Evolutionary conservation across 2,888 invertebrate genomes (phyloP), one percentile per base, ranked within the genome.

Genomic region (Mimachlamys varia): DNA sequence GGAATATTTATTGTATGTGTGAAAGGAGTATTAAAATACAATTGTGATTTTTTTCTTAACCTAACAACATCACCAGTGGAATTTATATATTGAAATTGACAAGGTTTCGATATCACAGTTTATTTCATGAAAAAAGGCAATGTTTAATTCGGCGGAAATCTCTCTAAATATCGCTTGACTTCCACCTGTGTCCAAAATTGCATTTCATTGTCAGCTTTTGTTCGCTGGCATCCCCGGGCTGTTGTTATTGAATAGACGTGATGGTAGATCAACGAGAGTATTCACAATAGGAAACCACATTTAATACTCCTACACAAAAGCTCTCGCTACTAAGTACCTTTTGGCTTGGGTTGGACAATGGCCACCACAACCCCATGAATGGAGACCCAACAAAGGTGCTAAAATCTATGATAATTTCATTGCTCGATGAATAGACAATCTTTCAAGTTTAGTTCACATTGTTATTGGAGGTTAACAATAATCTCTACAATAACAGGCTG

Each of bases 361-460:
- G 76, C 1, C 76, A 27, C 76, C 76, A 76, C 15, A 76, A 76
- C 76, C 27, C 76, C 33, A 22, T 90, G 58, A 88, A 90, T 90
- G 49, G 50, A 55, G 44, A 15, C 50, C 53, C 19, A 88, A 88
- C 90, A 90, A 90, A 92, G 90, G 93, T 93, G 93, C 92, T 93
- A 93, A 93, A 93, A 93, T 92, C 91, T 92, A 92, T 92, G 92
- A 93, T 93, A 93, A 93, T 93, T 93, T 93, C 92, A 93, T 93
- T 93, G 92, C 92, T 91, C 92, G 88, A 93, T 92, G 92, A 90
- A 93, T 92, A 91, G 91, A 90, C 88, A 91, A 92, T 91, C 92
- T 92, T 93, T 92, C 92, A 93, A 92, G 92, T 92, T 88, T 90
- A 90, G 38, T 90, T 88, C 90, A 88, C 44, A 88, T 88, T 90